Conservation (phyloP, 2,113 vertebrate species). For the Ardeotis arabs region DNA sequence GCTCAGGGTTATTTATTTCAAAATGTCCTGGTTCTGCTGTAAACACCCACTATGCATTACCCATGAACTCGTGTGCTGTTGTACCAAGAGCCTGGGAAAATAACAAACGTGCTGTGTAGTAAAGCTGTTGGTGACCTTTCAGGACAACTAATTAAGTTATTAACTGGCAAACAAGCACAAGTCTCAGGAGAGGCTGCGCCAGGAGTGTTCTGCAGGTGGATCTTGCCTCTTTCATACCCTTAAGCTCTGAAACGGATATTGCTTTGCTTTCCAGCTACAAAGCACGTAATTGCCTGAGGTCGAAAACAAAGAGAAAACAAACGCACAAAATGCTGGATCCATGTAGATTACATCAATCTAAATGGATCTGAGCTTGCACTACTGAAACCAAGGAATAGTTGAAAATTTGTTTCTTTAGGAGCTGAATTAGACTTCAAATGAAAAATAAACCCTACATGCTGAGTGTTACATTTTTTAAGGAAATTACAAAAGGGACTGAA, state of each 20-base stretch:
- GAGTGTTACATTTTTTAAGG: not conserved
- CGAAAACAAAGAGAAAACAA: slow-evolving; percentile 8
- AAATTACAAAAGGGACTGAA: not conserved
- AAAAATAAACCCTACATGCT: not conserved
- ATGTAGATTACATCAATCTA: not conserved
- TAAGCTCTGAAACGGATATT: not conserved
- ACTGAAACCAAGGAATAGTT: not conserved
- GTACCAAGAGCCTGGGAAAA: not conserved
- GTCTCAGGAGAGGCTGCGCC: not conserved
- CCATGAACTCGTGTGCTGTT: not conserved
- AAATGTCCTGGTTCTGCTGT: not conserved
- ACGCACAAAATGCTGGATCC: not conserved
- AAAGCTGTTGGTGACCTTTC: slow-evolving; percentile 8
- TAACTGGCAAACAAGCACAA: not conserved
- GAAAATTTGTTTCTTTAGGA: not conserved
- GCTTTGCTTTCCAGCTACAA: slow-evolving; percentile 43
- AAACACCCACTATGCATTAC: not conserved
- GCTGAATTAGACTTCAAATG: not conserved
- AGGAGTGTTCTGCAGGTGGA: not conserved
- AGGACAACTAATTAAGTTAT: not conserved
- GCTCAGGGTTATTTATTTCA: not conserved
- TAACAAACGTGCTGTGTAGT: not conserved
- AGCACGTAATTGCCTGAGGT: slow-evolving; percentile 29
- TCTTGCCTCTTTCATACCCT: not conserved
- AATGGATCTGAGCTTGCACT: not conserved